A percentile compares a stretch with the other conserved stretches of the same genome.
Evolutionary conservation across 2,797 vertebrate genomes (phyloP).

Genomic region (Chelmon rostratus): DNA sequence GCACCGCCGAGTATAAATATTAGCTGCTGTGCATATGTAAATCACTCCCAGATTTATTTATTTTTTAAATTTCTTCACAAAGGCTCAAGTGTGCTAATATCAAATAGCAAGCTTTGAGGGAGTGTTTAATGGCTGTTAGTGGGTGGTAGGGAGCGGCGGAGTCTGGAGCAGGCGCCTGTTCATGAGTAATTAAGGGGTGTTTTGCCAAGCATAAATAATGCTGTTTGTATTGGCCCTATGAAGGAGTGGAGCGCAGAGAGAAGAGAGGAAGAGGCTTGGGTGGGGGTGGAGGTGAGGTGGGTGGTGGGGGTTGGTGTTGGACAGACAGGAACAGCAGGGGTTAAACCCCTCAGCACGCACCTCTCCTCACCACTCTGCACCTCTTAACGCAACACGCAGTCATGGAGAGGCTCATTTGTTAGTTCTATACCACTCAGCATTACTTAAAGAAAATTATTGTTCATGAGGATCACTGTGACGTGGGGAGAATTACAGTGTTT

Average conservation of each 20-base stretch:
- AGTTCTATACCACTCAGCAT: slow-evolving; percentile 59
- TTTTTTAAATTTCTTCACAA: slow-evolving; percentile 86
- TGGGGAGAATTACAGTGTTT: slow-evolving; percentile 48
- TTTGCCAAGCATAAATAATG: slow-evolving; percentile 99
- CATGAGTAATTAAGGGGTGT: slow-evolving; percentile 99
- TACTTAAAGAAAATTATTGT: slow-evolving; percentile 70
- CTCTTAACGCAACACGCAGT: slow-evolving; percentile 61
- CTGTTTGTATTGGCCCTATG: slow-evolving; percentile 97
- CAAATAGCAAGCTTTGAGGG: slow-evolving; percentile 98
- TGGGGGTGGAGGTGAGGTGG: slow-evolving; percentile 47
- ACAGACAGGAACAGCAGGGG: slow-evolving; percentile 89
- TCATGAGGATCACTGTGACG: slow-evolving; percentile 43
- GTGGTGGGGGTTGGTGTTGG: slow-evolving; percentile 69
- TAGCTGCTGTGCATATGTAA: slow-evolving; percentile 99
- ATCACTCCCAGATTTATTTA: slow-evolving; percentile 89
- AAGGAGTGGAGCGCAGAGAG: slow-evolving; percentile 86
- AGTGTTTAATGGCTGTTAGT: slow-evolving; percentile 98
- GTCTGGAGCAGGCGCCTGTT: slow-evolving; percentile 92
- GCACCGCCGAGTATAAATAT: slow-evolving; percentile 95
- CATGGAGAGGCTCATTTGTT: slow-evolving; percentile 67
- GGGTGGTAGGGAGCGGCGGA: slow-evolving; percentile 93
- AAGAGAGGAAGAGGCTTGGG: slow-evolving; percentile 68
- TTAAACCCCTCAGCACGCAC: slow-evolving; percentile 82
- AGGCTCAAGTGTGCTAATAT: slow-evolving; percentile 99
- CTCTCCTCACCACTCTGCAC: slow-evolving; percentile 57